Evolutionary conservation across 2,888 invertebrate genomes (phyloP).

Genomic region (Cosmopolites sordidus): DNA sequence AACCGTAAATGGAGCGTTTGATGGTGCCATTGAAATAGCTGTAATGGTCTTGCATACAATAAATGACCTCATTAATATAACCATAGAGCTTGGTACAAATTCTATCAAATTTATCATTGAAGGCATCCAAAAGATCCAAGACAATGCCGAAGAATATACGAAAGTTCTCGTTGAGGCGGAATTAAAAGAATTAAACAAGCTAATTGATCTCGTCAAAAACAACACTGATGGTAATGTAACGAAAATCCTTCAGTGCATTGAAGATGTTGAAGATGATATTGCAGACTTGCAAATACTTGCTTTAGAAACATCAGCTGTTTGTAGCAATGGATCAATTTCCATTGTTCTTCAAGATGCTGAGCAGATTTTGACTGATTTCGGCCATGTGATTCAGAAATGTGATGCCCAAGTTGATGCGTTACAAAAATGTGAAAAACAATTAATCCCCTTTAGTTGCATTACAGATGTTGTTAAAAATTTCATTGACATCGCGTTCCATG

Average conservation of each 20-base stretch:
- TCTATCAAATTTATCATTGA: neutral
- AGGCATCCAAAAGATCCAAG: neutral
- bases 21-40: neutral
- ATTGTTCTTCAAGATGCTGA: neutral
- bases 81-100: no score
- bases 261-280: conserved; percentile 3
- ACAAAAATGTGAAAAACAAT: conserved; percentile 5
- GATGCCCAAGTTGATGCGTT: neutral
- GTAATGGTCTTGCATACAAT: neutral
- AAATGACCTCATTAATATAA: no score
- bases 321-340: neutral
- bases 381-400: neutral
- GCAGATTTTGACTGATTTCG: neutral
- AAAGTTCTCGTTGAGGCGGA: neutral
- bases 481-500: no score
- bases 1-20: conserved; percentile 1
- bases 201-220: conserved; percentile 5
- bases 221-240: neutral
- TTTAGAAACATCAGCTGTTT: neutral
- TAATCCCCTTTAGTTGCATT: neutral
- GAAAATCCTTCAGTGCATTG: conserved; percentile 5
- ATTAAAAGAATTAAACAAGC: neutral
- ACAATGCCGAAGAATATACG: neutral
- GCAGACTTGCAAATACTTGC: neutral
- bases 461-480: neutral